These are phyloP conservation scores for Drosophila kohkoa DNA, from an alignment of 1,140 invertebrate genomes.

Conservation along the genomic window DNA sequence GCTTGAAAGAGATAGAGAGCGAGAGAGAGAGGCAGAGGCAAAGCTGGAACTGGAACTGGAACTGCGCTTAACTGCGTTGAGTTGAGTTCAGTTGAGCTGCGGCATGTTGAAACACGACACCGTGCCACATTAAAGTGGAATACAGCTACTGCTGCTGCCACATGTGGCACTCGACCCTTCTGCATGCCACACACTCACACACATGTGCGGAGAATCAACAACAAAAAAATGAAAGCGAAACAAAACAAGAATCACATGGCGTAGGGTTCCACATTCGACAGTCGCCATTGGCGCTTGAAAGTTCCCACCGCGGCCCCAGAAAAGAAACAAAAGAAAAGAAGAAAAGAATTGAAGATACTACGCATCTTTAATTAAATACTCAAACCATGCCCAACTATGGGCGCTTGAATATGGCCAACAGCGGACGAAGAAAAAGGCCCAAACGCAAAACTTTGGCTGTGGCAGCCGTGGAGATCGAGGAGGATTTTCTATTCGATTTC, in stretches of 20 bases:
- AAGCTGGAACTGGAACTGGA: conserved; percentile 2
- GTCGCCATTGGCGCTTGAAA: conserved; percentile 66
- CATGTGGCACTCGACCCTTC: conserved; percentile 42
- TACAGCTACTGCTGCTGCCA: conserved; percentile 17
- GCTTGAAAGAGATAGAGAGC: too few relatives aligned
- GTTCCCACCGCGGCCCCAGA: conserved; percentile 39
- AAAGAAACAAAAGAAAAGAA: background rate
- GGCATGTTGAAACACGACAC: conserved; percentile 53
- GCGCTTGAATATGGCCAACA: conserved; percentile 34
- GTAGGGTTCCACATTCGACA: conserved; percentile 69
- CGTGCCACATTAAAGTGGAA: conserved; percentile 52
- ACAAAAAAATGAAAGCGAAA: conserved; percentile 37
- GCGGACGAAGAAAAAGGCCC: conserved; percentile 10
- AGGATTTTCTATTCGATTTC: conserved; percentile 75
- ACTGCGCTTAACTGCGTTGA: background rate
- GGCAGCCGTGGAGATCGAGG: conserved; percentile 44
- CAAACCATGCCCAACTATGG: conserved; percentile 28
- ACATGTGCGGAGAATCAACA: conserved; percentile 32
- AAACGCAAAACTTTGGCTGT: conserved; percentile 32
- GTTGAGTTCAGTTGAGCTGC: conserved; percentile 3
- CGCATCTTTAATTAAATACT: background rate
- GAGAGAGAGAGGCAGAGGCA: background rate
- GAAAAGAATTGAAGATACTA: background rate
- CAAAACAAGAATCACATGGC: conserved; percentile 53
- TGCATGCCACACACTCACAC: conserved; percentile 39